A percentile compares a stretch with the other conserved stretches of the same genome.
Conservation (phyloP, 2,888 invertebrate species). For the Apodemia duryi region DNA sequence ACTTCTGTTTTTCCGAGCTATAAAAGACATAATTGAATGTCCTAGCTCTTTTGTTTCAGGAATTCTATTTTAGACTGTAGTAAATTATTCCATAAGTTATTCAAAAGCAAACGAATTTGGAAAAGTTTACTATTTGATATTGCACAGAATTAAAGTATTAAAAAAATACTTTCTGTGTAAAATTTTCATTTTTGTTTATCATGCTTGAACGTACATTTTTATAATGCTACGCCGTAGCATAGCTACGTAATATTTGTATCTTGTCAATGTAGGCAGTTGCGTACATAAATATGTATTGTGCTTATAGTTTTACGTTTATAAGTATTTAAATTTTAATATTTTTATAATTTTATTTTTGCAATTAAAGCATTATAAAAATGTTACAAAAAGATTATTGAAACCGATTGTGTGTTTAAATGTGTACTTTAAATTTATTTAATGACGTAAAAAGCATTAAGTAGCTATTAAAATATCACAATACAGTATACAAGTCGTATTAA, state of each 20-base stretch:
- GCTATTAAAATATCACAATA: too few species aligned
- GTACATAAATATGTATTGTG: too few species aligned
- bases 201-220: neutral
- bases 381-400: neutral
- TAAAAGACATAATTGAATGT: slow-evolving; percentile 43
- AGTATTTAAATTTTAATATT: too few species aligned
- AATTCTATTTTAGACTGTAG: slow-evolving; percentile 30
- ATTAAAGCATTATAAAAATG: neutral
- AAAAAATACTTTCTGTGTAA: slow-evolving; percentile 1
- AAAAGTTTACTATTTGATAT: neutral
- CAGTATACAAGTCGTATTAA: too few species aligned
- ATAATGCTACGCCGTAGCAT: slow-evolving; percentile 10
- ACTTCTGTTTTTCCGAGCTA: slow-evolving; percentile 33
- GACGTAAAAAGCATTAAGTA: neutral
- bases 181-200: neutral
- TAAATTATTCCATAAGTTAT: slow-evolving; percentile 38
- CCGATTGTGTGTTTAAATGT: neutral
- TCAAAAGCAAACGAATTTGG: neutral
- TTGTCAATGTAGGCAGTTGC: too few species aligned
- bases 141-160: neutral
- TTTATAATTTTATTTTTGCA: too few species aligned
- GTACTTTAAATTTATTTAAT: neutral
- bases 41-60: slow-evolving; percentile 27
- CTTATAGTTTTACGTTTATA: too few species aligned
- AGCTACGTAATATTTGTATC: neutral